A percentile compares a stretch with the other conserved stretches of the same genome.
phyloP scores from a whole-genome alignment of 2,113 vertebrate genomes.

The Coryphaenoides rupestris region DNA sequence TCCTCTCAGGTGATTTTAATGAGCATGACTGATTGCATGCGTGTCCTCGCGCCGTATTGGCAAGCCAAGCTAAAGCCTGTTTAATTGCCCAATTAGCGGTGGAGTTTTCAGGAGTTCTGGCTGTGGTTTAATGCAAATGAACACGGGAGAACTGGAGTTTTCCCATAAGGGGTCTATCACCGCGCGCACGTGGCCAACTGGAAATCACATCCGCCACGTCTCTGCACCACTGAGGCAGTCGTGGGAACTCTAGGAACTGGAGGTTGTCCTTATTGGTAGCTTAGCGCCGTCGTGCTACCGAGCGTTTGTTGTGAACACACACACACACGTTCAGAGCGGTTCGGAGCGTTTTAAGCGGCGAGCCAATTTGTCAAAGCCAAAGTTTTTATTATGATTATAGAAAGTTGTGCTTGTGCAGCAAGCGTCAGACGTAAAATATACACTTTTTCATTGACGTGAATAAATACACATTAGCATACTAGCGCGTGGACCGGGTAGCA shows the following conservation, averaged over 20 bases:
- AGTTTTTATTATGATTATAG: constrained; percentile 5
- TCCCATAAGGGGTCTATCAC: constrained; percentile 33
- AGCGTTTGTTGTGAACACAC: too few species aligned
- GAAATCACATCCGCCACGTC: constrained; percentile 20
- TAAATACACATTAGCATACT: constrained; percentile 14
- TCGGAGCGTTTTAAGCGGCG: too few species aligned
- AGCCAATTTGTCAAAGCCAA: too few species aligned
- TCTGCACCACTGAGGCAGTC: too few species aligned
- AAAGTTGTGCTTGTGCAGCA: constrained; percentile 8
- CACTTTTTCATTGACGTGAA: constrained; percentile 6
- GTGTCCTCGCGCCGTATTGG: constrained; percentile 47
- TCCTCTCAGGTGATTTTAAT: constrained; percentile 64
- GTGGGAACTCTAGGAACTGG: too few species aligned
- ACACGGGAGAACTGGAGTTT: constrained; percentile 25
- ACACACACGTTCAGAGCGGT: too few species aligned
- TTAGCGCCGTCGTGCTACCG: too few species aligned
- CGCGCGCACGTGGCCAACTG: constrained; percentile 27
- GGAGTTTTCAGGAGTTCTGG: constrained; percentile 41
- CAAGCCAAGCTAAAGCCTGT: constrained; percentile 44
- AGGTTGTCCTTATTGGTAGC: too few species aligned
- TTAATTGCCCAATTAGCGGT: constrained; percentile 46
- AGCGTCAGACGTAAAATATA: constrained; percentile 4
- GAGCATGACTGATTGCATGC: constrained; percentile 29
- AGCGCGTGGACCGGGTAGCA: constrained; percentile 16
- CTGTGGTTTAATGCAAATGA: constrained; percentile 56